Percentiles rank a stretch among this genome's conserved stretches.
phyloP scores from a whole-genome alignment of 92 coral and sea anemone genomes.

The Desmophyllum pertusum region DNA sequence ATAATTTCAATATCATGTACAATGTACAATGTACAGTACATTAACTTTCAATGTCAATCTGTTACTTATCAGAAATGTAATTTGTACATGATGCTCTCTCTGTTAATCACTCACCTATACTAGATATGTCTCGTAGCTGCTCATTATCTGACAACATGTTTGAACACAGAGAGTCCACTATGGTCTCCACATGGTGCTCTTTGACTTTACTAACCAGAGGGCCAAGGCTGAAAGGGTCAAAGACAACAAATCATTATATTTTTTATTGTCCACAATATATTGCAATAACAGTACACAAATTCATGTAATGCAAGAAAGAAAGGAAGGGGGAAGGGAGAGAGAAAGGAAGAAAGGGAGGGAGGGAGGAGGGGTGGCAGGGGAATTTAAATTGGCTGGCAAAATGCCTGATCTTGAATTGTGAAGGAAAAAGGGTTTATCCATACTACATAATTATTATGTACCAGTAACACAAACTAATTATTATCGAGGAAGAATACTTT shows the following conservation, averaged over 20 bases:
- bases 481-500: no score
- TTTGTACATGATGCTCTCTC: background rate
- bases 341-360: background rate
- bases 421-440: no score
- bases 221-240: slow-evolving; percentile 66
- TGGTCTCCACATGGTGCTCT: slow-evolving; percentile 95
- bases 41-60: no score
- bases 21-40: no score
- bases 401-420: no score
- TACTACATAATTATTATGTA: background rate
- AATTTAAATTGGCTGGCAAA: background rate
- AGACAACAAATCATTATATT: background rate
- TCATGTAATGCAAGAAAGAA: no score
- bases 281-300: background rate
- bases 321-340: background rate
- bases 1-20: no score
- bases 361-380: background rate
- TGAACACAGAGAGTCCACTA: slow-evolving; percentile 91
- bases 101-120: slow-evolving; percentile 71
- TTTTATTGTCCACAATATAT: no score
- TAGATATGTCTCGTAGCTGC: slow-evolving; percentile 94
- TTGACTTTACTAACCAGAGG: slow-evolving; percentile 96
- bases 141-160: slow-evolving; percentile 97
- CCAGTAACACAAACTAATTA: no score
- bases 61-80: no score